A percentile compares a stretch with the other conserved stretches of the same genome.
These are phyloP conservation scores for Rhinopomastus cyanomelas DNA, from an alignment of 2,113 vertebrate species.

Conservation along the genomic window DNA sequence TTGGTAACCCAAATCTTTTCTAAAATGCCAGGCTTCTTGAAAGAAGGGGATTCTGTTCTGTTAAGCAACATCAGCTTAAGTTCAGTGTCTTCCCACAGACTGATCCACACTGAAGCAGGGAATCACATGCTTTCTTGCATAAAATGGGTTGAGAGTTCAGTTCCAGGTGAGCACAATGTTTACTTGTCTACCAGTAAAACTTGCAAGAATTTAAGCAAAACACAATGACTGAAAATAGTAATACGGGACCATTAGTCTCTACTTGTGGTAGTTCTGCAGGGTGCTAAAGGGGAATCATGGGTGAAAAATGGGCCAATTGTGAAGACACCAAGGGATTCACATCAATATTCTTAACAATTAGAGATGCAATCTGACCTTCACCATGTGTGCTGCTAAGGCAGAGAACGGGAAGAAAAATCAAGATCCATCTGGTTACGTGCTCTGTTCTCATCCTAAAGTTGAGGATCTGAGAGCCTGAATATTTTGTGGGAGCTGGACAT, in stretches of 20 bases:
- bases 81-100: neutral
- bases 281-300: neutral
- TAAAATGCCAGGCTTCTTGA: neutral
- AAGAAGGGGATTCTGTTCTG: neutral
- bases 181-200: neutral
- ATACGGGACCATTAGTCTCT: neutral
- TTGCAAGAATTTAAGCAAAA: neutral
- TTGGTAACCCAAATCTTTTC: neutral
- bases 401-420: neutral
- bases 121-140: neutral
- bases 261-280: neutral
- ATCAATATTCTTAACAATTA: neutral
- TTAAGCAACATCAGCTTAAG: neutral
- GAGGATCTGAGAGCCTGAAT: neutral
- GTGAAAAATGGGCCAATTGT: neutral
- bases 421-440: neutral
- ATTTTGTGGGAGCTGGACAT: neutral
- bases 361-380: neutral
- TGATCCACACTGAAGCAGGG: neutral
- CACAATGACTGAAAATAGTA: neutral
- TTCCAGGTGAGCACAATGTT: neutral
- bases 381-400: neutral
- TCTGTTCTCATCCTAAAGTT: neutral
- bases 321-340: neutral
- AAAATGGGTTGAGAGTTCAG: neutral